Evolutionary conservation across 2,888 invertebrate genomes (phyloP), one percentile per base, ranked within the genome.

Genomic region (Noctua comes): DNA sequence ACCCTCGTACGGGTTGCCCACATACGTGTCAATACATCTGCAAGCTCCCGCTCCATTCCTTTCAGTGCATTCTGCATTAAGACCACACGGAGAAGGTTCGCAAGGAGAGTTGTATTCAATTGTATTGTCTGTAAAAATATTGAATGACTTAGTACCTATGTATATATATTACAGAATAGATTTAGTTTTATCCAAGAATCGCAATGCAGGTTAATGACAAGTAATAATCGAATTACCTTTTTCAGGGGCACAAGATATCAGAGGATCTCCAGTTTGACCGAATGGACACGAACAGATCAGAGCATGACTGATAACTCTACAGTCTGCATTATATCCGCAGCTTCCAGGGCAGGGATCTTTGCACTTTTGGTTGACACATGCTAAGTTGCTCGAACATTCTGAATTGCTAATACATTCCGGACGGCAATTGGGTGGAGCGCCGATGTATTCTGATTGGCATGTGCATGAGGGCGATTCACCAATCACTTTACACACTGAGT

Each of bases 241-340:
- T 24, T 95, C 83, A 68, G 94, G 95, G 89, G 91, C 93, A 88
- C 97, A 97, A 46, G 95, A 95, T 83, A 95, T 90, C 68, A 97
- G 97, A 57, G 98, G 98, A 95, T 98, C 97, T 73, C 98, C 98
- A 71, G 97, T 97, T 91, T 97, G 98, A 57, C 97, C 97, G 85
- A 96, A 95, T 4, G 97, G 92, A 95, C 98, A 97, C 80, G 97
- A 96, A 93, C 97, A 98, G 86, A 98, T 97, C 43, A 98, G 97
- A 13, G 97, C 97, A 90, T 98, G 98, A 91, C 98, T 98, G 68
- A 98, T 97, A n/a, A 98, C 97, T 88, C 97, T 97, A 92, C 98
- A 98, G 86, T 98, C 97, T 5, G 98, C 97, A 91, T 98, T 98
- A 68, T 97, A 96, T 68, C 98, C 98, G 89, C 98, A 98, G 69